Evolutionary conservation across 2,888 invertebrate genomes (phyloP).

Genomic region (Melanostoma mellinum): DNA sequence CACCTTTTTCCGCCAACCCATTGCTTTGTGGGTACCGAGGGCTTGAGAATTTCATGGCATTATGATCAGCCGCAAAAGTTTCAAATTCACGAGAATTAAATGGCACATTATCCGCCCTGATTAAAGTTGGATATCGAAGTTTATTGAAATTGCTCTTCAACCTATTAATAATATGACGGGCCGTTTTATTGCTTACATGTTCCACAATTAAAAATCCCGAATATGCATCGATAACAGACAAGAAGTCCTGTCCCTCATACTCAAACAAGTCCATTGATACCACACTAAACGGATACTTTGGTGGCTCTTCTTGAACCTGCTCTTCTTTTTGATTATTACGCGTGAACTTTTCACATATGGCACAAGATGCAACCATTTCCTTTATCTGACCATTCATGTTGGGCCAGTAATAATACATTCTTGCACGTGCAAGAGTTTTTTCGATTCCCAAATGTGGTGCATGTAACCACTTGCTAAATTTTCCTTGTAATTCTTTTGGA

Average conservation of each 20-base stretch:
- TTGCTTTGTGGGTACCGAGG: conserved; percentile 41
- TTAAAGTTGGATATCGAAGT: conserved; percentile 73
- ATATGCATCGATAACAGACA: conserved; percentile 46
- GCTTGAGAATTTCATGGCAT: conserved; percentile 31
- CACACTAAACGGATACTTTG: conserved; percentile 67
- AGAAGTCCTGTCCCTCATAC: conserved; percentile 33
- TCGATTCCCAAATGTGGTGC: conserved; percentile 35
- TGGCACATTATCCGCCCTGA: conserved; percentile 54
- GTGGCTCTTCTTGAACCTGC: conserved; percentile 56
- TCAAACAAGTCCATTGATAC: conserved; percentile 59
- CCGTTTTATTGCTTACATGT: conserved; percentile 23
- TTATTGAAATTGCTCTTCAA: conserved; percentile 48
- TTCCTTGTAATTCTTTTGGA: conserved; percentile 2
- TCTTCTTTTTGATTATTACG: conserved; percentile 68
- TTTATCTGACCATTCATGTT: conserved; percentile 75
- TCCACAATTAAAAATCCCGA: conserved; percentile 18
- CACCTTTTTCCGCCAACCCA: conserved; percentile 39
- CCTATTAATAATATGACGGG: conserved; percentile 12
- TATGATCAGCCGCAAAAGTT: background rate
- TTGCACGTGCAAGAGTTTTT: conserved; percentile 64
- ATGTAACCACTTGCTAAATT: conserved; percentile 8
- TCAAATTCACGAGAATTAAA: conserved; percentile 29
- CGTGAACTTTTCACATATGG: conserved; percentile 61
- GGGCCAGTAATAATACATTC: conserved; percentile 77
- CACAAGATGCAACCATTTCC: conserved; percentile 53